phyloP scores from a whole-genome alignment of 2,888 invertebrate species.

The Drosophila rubida region DNA sequence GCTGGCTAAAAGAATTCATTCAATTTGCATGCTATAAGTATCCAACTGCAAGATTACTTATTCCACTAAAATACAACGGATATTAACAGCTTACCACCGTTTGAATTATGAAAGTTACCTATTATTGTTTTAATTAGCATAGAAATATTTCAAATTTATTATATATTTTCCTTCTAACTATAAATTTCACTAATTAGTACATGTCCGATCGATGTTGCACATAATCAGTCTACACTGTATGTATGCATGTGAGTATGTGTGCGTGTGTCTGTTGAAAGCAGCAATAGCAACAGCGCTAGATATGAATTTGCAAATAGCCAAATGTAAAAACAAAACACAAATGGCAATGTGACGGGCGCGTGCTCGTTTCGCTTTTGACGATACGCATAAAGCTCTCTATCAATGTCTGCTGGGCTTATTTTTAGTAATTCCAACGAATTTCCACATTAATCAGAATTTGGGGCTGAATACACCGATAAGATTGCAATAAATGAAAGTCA shows the following conservation, averaged over 20 bases:
- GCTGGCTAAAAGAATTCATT: too few relatives aligned
- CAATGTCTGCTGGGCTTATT: slow-evolving; percentile 14
- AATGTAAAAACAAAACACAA: background rate
- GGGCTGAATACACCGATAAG: slow-evolving; percentile 16
- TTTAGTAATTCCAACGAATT: slow-evolving; percentile 25
- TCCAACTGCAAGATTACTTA: too few relatives aligned
- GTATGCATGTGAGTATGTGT: background rate
- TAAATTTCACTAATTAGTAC: too few relatives aligned
- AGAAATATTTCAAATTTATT: too few relatives aligned
- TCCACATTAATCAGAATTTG: slow-evolving; percentile 42
- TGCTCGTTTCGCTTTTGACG: slow-evolving; percentile 18
- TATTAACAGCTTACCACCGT: too few relatives aligned
- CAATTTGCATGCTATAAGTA: too few relatives aligned
- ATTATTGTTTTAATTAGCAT: too few relatives aligned
- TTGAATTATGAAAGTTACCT: too few relatives aligned
- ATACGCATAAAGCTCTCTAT: background rate
- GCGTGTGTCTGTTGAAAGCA: background rate
- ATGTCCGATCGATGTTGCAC: too few relatives aligned
- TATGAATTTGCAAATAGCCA: background rate
- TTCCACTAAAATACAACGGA: too few relatives aligned
- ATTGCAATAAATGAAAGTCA: slow-evolving; percentile 24
- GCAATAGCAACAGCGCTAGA: slow-evolving; percentile 1
- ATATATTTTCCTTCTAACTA: too few relatives aligned
- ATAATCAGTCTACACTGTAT: background rate
- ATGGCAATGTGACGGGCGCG: slow-evolving; percentile 36